Percentiles rank a stretch among this genome's conserved stretches.
Conservation (phyloP, 2,797 vertebrate genomes). For the Pangasius krempfi region DNA sequence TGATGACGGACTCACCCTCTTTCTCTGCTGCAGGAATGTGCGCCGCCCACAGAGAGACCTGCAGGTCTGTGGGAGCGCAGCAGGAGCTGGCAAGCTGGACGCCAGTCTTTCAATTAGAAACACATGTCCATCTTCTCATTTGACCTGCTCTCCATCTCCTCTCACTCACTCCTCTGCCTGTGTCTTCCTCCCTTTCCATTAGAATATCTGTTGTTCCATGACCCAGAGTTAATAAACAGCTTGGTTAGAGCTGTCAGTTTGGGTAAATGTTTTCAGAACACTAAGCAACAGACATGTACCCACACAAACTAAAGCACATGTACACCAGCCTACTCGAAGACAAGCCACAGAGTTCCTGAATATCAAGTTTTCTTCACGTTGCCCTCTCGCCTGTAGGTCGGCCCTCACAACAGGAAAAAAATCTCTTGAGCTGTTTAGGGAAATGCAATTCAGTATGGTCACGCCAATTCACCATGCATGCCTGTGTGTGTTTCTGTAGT, state of each 20-base stretch:
- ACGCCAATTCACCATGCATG: conserved; percentile 7
- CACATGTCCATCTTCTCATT: conserved; percentile 51
- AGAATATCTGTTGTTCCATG: conserved; percentile 54
- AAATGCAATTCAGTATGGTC: conserved; percentile 21
- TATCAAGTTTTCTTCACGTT: conserved; percentile 15
- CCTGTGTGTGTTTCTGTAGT: conserved; percentile 8
- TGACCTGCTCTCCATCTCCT: conserved; percentile 16
- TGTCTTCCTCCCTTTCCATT: conserved; percentile 28
- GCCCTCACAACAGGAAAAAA: neutral
- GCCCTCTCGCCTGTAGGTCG: conserved; percentile 2
- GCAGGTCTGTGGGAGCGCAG: conserved; percentile 58
- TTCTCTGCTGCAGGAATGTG: conserved; percentile 48
- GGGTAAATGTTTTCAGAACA: conserved; percentile 61
- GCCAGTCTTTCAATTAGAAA: conserved; percentile 62
- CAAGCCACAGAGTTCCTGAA: conserved; percentile 13
- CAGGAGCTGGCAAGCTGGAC: conserved; percentile 49
- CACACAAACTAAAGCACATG: conserved; percentile 13
- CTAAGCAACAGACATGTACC: conserved; percentile 40
- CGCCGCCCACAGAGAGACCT: conserved; percentile 41
- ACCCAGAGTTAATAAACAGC: conserved; percentile 56
- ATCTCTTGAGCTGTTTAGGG: conserved; percentile 21
- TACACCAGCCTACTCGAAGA: neutral
- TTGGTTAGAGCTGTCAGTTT: conserved; percentile 54
- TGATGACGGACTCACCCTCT: conserved; percentile 17
- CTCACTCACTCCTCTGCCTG: conserved; percentile 22